Evolutionary conservation across 2,113 vertebrate species (phyloP).

Genomic region (Theropithecus gelada): DNA sequence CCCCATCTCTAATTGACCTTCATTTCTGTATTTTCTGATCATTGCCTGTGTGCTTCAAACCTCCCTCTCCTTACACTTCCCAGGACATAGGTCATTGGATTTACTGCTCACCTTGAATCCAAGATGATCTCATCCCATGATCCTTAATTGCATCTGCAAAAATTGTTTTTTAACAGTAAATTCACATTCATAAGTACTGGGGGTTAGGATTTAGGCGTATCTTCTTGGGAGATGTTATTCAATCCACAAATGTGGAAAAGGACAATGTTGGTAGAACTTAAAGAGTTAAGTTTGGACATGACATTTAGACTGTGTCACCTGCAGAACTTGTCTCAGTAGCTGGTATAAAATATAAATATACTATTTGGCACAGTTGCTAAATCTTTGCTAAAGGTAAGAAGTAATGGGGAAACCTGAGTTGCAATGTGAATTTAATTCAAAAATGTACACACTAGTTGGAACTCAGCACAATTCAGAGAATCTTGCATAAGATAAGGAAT

Average conservation of each 20-base stretch:
- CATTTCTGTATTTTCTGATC: background rate
- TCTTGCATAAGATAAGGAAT: background rate
- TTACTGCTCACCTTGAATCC: background rate
- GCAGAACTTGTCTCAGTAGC: background rate
- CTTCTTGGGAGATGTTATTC: background rate
- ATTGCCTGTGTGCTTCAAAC: background rate
- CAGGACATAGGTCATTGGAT: background rate
- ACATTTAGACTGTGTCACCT: background rate
- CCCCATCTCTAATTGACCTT: fast-evolving
- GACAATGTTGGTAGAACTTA: background rate
- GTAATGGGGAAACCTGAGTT: background rate
- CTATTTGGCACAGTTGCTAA: background rate
- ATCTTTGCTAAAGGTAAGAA: background rate
- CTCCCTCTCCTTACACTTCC: background rate
- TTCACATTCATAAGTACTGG: background rate
- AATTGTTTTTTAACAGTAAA: background rate
- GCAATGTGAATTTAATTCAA: background rate
- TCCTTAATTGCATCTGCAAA: background rate
- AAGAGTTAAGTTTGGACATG: background rate
- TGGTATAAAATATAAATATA: background rate
- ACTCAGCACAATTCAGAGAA: background rate
- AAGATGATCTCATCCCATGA: background rate
- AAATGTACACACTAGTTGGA: background rate
- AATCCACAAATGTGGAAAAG: background rate
- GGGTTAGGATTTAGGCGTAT: background rate